A percentile compares a stretch with the other conserved stretches of the same genome.
Conservation (phyloP, 2,888 invertebrate species). For the Troglohyphantes excavatus region DNA sequence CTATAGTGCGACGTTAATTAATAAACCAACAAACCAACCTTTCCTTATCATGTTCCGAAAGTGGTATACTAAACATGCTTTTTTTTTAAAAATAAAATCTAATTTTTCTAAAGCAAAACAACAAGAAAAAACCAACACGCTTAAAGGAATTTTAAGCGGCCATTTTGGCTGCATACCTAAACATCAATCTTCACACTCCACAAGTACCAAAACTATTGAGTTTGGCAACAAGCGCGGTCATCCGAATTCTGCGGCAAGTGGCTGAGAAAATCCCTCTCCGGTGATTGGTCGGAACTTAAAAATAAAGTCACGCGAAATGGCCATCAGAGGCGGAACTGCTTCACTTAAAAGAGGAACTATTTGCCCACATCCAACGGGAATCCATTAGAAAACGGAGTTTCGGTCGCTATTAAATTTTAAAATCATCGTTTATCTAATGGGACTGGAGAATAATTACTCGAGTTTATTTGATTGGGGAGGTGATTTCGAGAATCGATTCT, state of each 20-base stretch:
- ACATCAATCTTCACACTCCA: background rate
- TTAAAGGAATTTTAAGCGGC: too few relatives aligned
- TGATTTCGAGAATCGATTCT: constrained; percentile 34
- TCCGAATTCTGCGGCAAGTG: background rate
- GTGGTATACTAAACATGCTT: too few relatives aligned
- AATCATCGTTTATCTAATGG: constrained; percentile 66
- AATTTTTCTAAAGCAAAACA: too few relatives aligned
- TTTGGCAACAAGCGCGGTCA: background rate
- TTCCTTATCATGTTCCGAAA: too few relatives aligned
- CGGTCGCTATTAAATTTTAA: constrained; percentile 42
- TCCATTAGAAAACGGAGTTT: constrained; percentile 28
- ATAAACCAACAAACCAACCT: too few relatives aligned
- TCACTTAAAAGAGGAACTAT: constrained; percentile 16
- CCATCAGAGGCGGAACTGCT: constrained; percentile 23
- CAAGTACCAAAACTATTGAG: background rate
- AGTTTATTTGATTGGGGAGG: constrained; percentile 47
- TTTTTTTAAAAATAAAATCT: too few relatives aligned
- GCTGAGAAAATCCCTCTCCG: constrained; percentile 23
- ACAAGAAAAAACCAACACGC: too few relatives aligned
- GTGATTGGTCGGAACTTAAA: constrained; percentile 63
- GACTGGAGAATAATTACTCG: constrained; percentile 32
- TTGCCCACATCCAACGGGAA: constrained; percentile 34
- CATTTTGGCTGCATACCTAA: background rate
- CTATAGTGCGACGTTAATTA: too few relatives aligned
- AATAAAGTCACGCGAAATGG: constrained; percentile 70